These are phyloP conservation scores for Ursus arctos DNA, from an alignment of 2,113 vertebrate genomes.

Conservation along the genomic window DNA sequence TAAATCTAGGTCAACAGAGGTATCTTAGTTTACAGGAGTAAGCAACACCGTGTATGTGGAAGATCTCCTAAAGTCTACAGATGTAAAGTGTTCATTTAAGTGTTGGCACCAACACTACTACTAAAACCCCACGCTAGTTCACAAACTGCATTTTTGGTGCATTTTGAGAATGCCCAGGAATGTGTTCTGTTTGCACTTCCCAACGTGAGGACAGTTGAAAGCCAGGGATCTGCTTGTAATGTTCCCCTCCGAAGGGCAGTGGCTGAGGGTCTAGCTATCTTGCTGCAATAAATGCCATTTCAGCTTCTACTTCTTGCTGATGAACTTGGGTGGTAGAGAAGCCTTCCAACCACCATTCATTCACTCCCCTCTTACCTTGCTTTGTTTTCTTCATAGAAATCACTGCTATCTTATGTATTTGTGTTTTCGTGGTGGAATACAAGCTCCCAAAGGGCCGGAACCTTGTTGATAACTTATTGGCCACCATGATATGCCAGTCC, in stretches of 20 bases:
- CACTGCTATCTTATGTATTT: neutral
- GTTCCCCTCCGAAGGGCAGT: neutral
- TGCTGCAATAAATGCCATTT: neutral
- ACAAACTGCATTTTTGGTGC: neutral
- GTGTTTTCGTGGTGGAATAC: neutral
- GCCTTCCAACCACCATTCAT: neutral
- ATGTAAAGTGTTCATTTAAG: neutral
- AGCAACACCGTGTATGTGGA: neutral
- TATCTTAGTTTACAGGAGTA: neutral
- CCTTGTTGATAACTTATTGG: neutral
- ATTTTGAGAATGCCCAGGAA: neutral
- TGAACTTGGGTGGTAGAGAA: neutral
- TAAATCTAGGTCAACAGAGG: conserved; percentile 6
- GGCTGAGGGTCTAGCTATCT: neutral
- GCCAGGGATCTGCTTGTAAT: neutral
- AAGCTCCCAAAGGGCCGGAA: neutral
- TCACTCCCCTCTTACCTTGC: neutral
- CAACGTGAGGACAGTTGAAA: neutral
- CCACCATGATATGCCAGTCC: neutral
- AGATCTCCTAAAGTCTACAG: neutral
- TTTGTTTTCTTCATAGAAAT: neutral
- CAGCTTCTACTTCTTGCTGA: neutral
- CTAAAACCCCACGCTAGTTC: neutral
- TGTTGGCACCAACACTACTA: neutral
- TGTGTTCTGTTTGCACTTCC: neutral